Evolutionary conservation across 2,113 vertebrate genomes (phyloP).

Genomic region (Chionodraco myersi): DNA sequence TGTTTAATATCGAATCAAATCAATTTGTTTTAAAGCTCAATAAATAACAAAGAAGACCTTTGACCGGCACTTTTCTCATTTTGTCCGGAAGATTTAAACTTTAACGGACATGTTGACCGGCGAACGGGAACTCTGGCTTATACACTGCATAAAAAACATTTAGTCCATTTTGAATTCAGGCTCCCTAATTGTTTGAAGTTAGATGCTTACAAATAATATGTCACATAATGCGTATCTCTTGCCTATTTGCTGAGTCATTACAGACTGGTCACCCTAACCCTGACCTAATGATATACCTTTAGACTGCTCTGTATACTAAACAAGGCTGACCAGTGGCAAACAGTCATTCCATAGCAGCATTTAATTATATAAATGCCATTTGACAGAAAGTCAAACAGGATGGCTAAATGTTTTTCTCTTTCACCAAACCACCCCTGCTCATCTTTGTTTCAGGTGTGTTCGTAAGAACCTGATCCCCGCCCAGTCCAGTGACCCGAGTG

Average conservation of each 20-base stretch:
- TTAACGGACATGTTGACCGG: too few species aligned
- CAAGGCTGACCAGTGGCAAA: neutral
- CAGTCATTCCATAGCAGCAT: neutral
- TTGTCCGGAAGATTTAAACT: too few species aligned
- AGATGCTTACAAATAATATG: neutral
- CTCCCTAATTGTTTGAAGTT: neutral
- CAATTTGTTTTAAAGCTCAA: too few species aligned
- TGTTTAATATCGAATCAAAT: too few species aligned
- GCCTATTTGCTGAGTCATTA: neutral
- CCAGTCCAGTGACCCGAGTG: conserved; percentile 87
- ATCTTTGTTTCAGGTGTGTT: conserved; percentile 86
- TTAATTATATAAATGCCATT: neutral
- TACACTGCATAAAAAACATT: too few species aligned
- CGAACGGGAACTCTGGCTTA: too few species aligned
- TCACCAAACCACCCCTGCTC: neutral
- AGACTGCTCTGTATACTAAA: neutral
- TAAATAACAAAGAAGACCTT: too few species aligned
- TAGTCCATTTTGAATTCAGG: too few species aligned
- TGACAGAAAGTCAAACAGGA: neutral
- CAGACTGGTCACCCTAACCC: neutral
- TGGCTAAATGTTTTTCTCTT: neutral
- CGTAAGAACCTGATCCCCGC: conserved; percentile 94
- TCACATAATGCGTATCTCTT: neutral
- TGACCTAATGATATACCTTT: neutral
- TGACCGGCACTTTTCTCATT: too few species aligned